phyloP scores from a whole-genome alignment of 2,113 vertebrate species.

The Oncorhynchus kisutch region DNA sequence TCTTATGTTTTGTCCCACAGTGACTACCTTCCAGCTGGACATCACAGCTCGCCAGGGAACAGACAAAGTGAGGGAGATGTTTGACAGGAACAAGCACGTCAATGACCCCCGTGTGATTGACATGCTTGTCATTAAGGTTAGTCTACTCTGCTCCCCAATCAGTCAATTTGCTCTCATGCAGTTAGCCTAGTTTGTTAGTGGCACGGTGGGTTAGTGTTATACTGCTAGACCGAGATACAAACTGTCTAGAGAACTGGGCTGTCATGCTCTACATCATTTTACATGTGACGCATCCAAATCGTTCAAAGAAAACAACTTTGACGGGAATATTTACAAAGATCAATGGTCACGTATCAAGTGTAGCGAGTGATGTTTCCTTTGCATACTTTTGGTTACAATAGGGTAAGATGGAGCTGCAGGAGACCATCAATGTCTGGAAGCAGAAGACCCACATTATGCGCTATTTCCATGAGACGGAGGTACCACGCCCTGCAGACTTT shows the following conservation, averaged over 20 bases:
- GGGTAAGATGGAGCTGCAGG: slow-evolving; percentile 96
- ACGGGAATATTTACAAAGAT: background rate
- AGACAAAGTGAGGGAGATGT: slow-evolving; percentile 90
- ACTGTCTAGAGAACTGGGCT: too few relatives aligned
- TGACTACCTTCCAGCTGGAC: slow-evolving; percentile 85
- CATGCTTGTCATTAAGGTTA: slow-evolving; percentile 95
- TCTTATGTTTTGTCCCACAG: slow-evolving; percentile 57
- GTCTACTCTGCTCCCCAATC: background rate
- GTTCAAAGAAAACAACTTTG: background rate
- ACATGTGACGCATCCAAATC: background rate
- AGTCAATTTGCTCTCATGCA: background rate
- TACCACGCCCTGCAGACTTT: slow-evolving; percentile 81
- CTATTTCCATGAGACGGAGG: slow-evolving; percentile 86
- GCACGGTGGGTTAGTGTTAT: too few relatives aligned
- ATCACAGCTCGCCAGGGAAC: slow-evolving; percentile 82
- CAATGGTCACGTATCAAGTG: background rate
- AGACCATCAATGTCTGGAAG: slow-evolving; percentile 93
- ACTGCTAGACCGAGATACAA: too few relatives aligned
- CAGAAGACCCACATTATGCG: slow-evolving; percentile 96
- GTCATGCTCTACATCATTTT: background rate
- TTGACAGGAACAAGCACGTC: slow-evolving; percentile 85
- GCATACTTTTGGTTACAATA: slow-evolving; percentile 41
- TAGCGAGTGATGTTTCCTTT: background rate
- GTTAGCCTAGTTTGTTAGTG: too few relatives aligned
- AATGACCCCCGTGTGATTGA: slow-evolving; percentile 89